A percentile compares a stretch with the other conserved stretches of the same genome.
phyloP scores from a whole-genome alignment of 2,797 vertebrate genomes.

The Naso thynnoides region DNA sequence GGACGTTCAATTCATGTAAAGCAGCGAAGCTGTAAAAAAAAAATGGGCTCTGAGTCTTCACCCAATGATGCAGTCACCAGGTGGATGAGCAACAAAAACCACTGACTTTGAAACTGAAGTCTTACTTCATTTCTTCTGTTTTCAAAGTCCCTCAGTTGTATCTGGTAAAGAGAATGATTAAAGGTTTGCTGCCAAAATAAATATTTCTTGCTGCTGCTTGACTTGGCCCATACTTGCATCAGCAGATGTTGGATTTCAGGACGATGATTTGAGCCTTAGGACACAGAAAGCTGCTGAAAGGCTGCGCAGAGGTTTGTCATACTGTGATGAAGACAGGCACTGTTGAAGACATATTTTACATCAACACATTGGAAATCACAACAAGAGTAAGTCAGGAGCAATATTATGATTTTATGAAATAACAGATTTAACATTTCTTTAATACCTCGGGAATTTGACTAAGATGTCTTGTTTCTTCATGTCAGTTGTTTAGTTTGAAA shows the following conservation, averaged over 20 bases:
- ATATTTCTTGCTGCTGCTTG: constrained; percentile 63
- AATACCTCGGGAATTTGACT: not conserved
- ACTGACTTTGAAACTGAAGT: constrained; percentile 51
- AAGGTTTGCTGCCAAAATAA: constrained; percentile 66
- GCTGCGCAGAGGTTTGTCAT: constrained; percentile 10
- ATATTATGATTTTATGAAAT: not conserved
- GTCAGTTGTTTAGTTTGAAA: constrained; percentile 2
- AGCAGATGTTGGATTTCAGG: constrained; percentile 63
- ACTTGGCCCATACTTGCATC: constrained; percentile 67
- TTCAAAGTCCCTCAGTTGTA: constrained; percentile 59
- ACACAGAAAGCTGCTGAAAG: constrained; percentile 20
- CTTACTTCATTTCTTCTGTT: constrained; percentile 42
- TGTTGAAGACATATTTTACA: constrained; percentile 9
- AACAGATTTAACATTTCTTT: not conserved
- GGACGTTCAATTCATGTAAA: not conserved
- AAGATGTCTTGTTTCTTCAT: not conserved
- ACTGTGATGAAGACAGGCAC: constrained; percentile 14
- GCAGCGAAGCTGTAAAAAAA: not conserved
- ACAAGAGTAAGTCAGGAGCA: not conserved
- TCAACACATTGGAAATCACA: constrained; percentile 1
- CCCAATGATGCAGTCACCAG: constrained; percentile 33
- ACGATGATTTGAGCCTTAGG: constrained; percentile 46
- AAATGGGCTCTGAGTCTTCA: not conserved
- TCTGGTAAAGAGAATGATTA: constrained; percentile 63
- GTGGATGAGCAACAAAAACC: constrained; percentile 26